Conservation (phyloP, 2,888 invertebrate genomes). For the Myopa tessellatipennis region DNA sequence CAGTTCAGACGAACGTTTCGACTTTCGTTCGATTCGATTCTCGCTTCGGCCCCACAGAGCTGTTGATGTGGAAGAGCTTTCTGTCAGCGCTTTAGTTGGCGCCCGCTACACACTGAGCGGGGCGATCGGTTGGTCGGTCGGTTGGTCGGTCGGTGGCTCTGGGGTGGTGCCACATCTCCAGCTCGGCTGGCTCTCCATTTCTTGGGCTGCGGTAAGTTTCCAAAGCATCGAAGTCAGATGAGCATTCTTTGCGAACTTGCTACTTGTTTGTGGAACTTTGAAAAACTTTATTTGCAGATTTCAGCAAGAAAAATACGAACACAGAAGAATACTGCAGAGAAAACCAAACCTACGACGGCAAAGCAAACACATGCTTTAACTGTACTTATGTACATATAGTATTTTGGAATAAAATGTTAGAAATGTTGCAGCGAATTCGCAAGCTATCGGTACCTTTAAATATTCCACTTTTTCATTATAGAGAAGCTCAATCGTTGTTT, state of each 20-base stretch:
- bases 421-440: neutral
- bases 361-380: constrained; percentile 37
- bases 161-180: neutral
- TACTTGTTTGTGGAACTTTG: constrained; percentile 55
- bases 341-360: constrained; percentile 15
- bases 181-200: constrained; percentile 29
- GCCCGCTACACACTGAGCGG: neutral
- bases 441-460: neutral
- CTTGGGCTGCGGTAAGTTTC: constrained; percentile 40
- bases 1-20: constrained; percentile 9
- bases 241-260: constrained; percentile 45
- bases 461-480: neutral
- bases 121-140: neutral
- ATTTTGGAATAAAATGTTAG: constrained; percentile 19
- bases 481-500: neutral
- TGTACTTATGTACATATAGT: constrained; percentile 31
- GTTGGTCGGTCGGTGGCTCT: neutral
- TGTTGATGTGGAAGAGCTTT: constrained; percentile 42
- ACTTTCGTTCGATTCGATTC: constrained; percentile 22
- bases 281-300: constrained; percentile 55
- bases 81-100: constrained; percentile 38
- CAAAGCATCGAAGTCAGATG: constrained; percentile 34
- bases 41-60: constrained; percentile 25
- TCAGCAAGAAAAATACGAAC: constrained; percentile 43
- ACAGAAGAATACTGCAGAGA: constrained; percentile 31